Conservation (phyloP, 2,888 invertebrate genomes). For the Ephialtes manifestator region DNA sequence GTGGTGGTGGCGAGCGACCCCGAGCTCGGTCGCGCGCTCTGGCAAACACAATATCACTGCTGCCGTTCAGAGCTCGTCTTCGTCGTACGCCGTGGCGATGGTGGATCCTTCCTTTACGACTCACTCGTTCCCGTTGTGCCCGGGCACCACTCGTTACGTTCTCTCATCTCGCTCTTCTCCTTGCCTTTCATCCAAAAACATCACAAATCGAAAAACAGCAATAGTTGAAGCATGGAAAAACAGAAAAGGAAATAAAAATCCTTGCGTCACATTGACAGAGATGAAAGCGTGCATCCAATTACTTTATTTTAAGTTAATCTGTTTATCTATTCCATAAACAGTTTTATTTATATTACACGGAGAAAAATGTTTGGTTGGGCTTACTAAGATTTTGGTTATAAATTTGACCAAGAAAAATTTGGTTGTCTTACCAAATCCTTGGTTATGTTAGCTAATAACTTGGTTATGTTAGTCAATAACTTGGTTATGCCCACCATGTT, state of each 20-base stretch:
- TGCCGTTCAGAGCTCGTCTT: constrained; percentile 47
- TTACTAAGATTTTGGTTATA: too few species aligned
- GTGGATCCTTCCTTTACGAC: constrained; percentile 61
- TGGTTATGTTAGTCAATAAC: too few species aligned
- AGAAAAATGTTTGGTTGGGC: too few species aligned
- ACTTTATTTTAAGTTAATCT: too few species aligned
- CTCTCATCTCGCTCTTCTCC: constrained; percentile 4
- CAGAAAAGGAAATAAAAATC: not conserved
- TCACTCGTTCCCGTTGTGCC: constrained; percentile 50
- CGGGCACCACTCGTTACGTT: constrained; percentile 50
- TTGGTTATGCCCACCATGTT: too few species aligned
- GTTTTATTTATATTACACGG: too few species aligned
- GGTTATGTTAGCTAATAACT: too few species aligned
- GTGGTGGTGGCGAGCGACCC: constrained; percentile 54
- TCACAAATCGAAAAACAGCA: constrained; percentile 33
- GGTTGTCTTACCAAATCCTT: too few species aligned
- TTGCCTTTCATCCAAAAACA: constrained; percentile 24
- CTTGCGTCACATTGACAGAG: too few species aligned
- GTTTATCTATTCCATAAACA: too few species aligned
- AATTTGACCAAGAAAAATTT: too few species aligned
- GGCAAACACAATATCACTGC: constrained; percentile 61
- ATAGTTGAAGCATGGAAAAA: constrained; percentile 22
- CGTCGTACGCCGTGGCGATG: constrained; percentile 31
- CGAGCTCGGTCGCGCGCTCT: constrained; percentile 29
- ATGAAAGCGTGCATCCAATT: too few species aligned